A percentile compares a stretch with the other conserved stretches of the same genome.
phyloP scores from a whole-genome alignment of 2,797 vertebrate genomes.

The Molossus molossus region DNA sequence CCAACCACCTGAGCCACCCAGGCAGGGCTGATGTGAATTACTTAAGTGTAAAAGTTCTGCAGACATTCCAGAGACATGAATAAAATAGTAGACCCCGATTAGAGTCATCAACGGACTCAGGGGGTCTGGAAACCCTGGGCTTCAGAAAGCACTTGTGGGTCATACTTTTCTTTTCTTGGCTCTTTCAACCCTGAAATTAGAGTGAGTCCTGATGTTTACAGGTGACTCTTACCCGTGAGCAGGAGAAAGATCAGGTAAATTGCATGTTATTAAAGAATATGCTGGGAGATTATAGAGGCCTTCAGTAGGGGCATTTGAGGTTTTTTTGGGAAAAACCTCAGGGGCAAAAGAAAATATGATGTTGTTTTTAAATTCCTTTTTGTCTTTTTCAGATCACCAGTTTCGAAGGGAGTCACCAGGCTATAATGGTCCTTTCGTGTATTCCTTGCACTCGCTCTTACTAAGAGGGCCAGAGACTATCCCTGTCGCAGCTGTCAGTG shows the following conservation, averaged over 20 bases:
- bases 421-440: neutral
- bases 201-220: neutral
- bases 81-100: neutral
- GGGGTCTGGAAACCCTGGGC: neutral
- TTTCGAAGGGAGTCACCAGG: constrained; percentile 16
- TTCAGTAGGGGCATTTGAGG: neutral
- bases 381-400: neutral
- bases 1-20: too few species aligned
- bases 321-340: neutral
- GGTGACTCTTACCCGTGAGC: neutral
- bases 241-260: constrained; percentile 29
- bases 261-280: neutral
- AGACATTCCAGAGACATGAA: neutral
- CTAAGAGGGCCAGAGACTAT: neutral
- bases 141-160: neutral
- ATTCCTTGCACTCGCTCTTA: neutral
- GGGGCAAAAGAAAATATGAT: neutral
- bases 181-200: constrained; percentile 34
- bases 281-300: neutral
- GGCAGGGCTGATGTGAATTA: neutral
- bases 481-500: neutral
- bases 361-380: neutral
- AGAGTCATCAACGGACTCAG: neutral
- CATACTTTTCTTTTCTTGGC: neutral
- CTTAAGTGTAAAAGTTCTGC: neutral